These are phyloP conservation scores for Podilymbus podiceps DNA, from an alignment of 2,113 vertebrate genomes.

Conservation along the genomic window DNA sequence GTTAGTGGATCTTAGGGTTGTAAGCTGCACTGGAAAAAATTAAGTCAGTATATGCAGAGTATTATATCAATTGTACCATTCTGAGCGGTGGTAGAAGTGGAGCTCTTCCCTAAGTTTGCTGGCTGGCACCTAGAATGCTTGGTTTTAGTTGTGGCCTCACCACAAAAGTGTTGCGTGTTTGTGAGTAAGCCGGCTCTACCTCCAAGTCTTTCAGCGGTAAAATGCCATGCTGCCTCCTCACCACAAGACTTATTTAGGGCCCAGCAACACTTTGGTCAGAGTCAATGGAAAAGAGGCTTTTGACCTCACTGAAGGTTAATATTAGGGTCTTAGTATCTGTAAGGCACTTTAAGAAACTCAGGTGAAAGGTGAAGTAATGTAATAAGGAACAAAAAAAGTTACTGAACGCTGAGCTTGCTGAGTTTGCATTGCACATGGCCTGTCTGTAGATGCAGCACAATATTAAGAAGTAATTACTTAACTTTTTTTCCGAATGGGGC, in stretches of 20 bases:
- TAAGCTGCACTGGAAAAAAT: background rate
- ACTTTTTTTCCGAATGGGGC: conserved; percentile 10
- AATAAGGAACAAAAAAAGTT: background rate
- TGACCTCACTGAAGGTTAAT: background rate
- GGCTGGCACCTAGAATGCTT: background rate
- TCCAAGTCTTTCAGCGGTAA: background rate
- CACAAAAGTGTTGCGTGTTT: background rate
- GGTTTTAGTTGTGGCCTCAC: conserved; percentile 4
- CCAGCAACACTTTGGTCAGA: background rate
- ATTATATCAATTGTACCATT: background rate
- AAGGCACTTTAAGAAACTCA: background rate
- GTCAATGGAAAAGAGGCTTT: background rate
- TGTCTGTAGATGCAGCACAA: background rate
- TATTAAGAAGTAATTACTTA: conserved; percentile 14
- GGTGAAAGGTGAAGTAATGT: background rate
- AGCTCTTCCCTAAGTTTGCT: background rate
- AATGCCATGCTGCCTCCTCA: background rate
- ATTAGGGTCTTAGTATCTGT: background rate
- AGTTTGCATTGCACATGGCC: background rate
- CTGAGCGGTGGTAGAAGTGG: background rate
- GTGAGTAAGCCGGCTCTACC: background rate
- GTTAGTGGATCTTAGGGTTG: background rate
- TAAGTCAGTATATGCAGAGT: background rate
- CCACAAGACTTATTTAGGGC: background rate
- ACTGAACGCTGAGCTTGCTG: background rate